Evolutionary conservation across 1,140 invertebrate species (phyloP), one percentile per base, ranked within the genome.

Genomic region (Drosophila tani): DNA sequence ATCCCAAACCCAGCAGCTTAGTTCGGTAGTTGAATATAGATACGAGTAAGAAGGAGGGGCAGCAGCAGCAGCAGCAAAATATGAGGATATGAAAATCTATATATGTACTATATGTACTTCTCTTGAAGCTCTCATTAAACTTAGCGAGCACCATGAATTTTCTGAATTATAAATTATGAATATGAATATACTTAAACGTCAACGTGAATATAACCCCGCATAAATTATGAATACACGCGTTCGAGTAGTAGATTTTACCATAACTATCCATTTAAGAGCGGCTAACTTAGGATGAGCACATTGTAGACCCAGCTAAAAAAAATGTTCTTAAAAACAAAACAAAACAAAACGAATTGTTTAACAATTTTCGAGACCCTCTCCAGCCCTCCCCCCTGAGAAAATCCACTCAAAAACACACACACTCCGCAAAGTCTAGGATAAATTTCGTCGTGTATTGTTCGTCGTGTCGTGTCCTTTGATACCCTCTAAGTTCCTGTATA

Each of bases 401-500:
- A 68, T 51, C 21, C n/a, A 49, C 46, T 27, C 27, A 35, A 29
- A 64, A 41, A 24, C 21, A 62, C 57, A 59, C 56, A 58, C 45
- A 66, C 51, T 56, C 40, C 65, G 49, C 57, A 62, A 73, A 80
- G 59, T 65, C 63, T 88, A 90, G 84, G 58, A 90, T 88, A 88
- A 81, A 90, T 81, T 87, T 84, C 78, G 68, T 81, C 84, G 69
- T 83, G 64, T 84, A 88, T 79, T 84, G 85, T 90, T 90, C 81
- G 81, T 90, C 78, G 85, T 90, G 79, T 90, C 86, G 85, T 88
- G 85, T 90, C 82, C 81, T 79, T 88, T 90, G 81, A 85, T 88
- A 88, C 68, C 64, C 69, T 74, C 70, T 88, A 91, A 90, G 85
- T 90, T 88, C 85, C 85, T 88, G 85, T 88, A 88, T 82, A 90